phyloP scores from a whole-genome alignment of 1,140 invertebrate species.

The Tetramorium alpestre region DNA sequence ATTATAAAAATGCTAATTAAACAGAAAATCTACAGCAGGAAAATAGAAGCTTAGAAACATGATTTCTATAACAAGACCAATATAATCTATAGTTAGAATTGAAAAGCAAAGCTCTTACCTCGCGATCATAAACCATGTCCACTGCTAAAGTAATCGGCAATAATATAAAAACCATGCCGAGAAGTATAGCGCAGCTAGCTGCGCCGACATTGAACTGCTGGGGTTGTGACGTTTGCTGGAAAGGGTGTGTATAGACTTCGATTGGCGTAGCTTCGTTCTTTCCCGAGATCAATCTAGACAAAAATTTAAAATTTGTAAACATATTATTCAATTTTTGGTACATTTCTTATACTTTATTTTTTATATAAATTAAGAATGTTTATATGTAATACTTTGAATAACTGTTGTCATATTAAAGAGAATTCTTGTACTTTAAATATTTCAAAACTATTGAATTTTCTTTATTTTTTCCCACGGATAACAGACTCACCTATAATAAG shows the following conservation, averaged over 20 bases:
- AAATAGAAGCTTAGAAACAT: neutral
- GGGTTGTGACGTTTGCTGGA: slow-evolving; percentile 89
- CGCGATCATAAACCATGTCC: slow-evolving; percentile 94
- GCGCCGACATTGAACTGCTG: slow-evolving; percentile 90
- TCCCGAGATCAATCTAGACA: slow-evolving; percentile 73
- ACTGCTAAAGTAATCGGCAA: slow-evolving; percentile 91
- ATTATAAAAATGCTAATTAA: neutral
- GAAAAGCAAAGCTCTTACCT: slow-evolving; percentile 86
- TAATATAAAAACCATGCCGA: slow-evolving; percentile 92
- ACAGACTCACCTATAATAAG: slow-evolving; percentile 87
- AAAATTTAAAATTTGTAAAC: slow-evolving; percentile 43
- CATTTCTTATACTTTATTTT: neutral
- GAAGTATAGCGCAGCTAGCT: slow-evolving; percentile 90
- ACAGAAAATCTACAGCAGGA: neutral
- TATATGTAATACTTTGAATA: neutral
- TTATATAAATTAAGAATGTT: slow-evolving; percentile 10
- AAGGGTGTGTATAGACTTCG: slow-evolving; percentile 88
- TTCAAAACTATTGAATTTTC: neutral
- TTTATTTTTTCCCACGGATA: slow-evolving; percentile 18
- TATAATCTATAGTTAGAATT: neutral
- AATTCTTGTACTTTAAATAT: slow-evolving; percentile 29
- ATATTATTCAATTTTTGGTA: neutral
- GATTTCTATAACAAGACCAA: neutral
- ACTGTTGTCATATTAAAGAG: neutral
- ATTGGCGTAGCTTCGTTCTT: slow-evolving; percentile 81